Conservation (phyloP, 2,797 vertebrate species). For the Sebastes umbrosus region DNA sequence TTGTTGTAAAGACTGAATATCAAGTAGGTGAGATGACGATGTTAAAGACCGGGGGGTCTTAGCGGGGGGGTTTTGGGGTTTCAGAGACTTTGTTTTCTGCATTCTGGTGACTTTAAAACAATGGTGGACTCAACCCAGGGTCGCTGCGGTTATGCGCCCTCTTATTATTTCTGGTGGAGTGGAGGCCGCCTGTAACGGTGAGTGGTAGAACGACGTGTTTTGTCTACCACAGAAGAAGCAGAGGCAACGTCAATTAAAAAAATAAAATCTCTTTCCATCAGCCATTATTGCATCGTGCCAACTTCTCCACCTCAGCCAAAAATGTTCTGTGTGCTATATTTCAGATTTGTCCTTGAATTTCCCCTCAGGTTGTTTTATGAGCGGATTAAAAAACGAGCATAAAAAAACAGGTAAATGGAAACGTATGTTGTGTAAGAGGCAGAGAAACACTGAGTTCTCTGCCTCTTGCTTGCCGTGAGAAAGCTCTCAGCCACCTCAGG, state of each 20-base stretch:
- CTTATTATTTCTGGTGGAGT: too few relatives aligned
- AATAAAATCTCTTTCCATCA: too few relatives aligned
- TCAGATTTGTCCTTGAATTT: not conserved
- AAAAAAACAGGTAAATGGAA: not conserved
- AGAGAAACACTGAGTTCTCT: conserved; percentile 43
- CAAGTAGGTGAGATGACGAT: fast-evolving
- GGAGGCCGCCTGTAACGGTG: too few relatives aligned
- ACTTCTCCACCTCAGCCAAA: not conserved
- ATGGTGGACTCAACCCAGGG: too few relatives aligned
- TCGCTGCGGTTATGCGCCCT: fast-evolving
- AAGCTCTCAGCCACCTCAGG: conserved; percentile 71
- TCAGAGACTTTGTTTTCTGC: too few relatives aligned
- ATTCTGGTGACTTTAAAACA: too few relatives aligned
- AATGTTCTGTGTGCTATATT: not conserved
- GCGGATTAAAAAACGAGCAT: not conserved
- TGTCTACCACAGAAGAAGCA: too few relatives aligned
- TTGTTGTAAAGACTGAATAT: not conserved
- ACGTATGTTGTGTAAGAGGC: not conserved
- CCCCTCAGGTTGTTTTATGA: not conserved
- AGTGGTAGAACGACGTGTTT: too few relatives aligned
- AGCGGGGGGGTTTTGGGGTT: fast-evolving
- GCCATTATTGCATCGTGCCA: not conserved
- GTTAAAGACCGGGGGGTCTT: not conserved
- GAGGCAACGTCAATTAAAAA: too few relatives aligned
- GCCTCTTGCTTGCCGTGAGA: conserved; percentile 76